A percentile compares a stretch with the other conserved stretches of the same genome.
Evolutionary conservation across 2,797 vertebrate species (phyloP).

Genomic region (Nasua narica): DNA sequence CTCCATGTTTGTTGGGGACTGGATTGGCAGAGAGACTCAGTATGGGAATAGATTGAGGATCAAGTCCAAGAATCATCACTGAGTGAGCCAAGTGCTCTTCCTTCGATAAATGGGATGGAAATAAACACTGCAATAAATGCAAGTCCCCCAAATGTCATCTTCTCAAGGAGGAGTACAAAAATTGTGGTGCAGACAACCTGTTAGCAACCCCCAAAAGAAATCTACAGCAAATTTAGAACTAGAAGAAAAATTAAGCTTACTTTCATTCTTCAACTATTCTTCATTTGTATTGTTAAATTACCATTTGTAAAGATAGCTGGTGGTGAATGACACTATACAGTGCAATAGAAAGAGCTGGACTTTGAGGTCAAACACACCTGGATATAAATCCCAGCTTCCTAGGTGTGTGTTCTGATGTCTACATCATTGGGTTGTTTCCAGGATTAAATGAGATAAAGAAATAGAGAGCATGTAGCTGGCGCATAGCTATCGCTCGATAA

Average conservation of each 20-base stretch:
- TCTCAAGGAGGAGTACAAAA: not conserved
- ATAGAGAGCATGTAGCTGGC: not conserved
- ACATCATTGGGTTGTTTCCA: not conserved
- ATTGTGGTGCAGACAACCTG: not conserved
- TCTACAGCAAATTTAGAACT: not conserved
- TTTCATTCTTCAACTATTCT: slow-evolving; percentile 8
- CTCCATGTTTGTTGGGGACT: not conserved
- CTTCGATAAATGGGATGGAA: slow-evolving; percentile 22
- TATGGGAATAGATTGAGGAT: not conserved
- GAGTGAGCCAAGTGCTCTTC: not conserved
- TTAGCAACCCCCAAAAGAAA: slow-evolving; percentile 4
- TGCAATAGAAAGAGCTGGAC: not conserved
- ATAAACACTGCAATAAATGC: not conserved
- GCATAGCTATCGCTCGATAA: slow-evolving; percentile 13
- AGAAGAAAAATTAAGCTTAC: not conserved
- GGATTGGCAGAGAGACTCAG: not conserved
- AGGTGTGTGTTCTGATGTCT: not conserved
- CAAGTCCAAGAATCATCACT: not conserved
- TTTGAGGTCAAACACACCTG: slow-evolving; percentile 44
- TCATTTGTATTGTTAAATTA: not conserved
- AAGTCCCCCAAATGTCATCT: not conserved
- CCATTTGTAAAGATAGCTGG: not conserved
- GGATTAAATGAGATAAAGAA: slow-evolving; percentile 9
- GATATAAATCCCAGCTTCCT: not conserved
- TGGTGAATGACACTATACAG: not conserved